Evolutionary conservation across 2,888 invertebrate species (phyloP).

Genomic region (Meghimatium bilineatum): DNA sequence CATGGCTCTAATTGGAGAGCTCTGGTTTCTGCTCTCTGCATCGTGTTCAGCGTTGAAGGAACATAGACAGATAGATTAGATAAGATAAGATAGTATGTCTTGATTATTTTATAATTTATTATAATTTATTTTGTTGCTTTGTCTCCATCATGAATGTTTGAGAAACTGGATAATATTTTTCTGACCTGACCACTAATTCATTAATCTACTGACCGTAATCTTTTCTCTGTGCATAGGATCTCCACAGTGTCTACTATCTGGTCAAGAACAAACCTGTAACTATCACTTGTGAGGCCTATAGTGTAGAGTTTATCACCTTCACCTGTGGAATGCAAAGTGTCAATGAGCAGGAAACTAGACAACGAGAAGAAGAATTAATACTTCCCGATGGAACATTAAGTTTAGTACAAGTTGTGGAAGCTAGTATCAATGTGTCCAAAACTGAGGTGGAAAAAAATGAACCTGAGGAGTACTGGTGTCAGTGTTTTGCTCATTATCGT

Average conservation of each 20-base stretch:
- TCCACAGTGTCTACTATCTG: conserved; percentile 46
- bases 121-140: no score
- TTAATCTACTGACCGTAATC: no score
- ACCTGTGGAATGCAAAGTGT: conserved; percentile 37
- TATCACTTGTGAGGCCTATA: conserved; percentile 43
- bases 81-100: no score
- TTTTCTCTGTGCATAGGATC: conserved; percentile 20
- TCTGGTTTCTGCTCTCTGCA: no score
- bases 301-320: conserved; percentile 49
- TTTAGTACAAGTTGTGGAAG: conserved; percentile 12
- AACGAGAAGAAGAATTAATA: not conserved
- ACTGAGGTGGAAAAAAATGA: conserved; percentile 41
- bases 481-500: conserved; percentile 46
- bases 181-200: no score
- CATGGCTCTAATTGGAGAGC: no score
- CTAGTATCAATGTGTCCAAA: conserved; percentile 41
- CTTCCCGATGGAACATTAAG: not conserved
- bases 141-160: no score
- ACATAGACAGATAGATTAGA: no score
- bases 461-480: conserved; percentile 45
- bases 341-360: not conserved
- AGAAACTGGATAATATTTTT: no score
- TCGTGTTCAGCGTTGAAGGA: no score
- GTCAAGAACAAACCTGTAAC: conserved; percentile 40
- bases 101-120: no score